These are phyloP conservation scores for Tauraco hartlaubi DNA, from an alignment of 2,797 vertebrate genomes.

Conservation along the genomic window DNA sequence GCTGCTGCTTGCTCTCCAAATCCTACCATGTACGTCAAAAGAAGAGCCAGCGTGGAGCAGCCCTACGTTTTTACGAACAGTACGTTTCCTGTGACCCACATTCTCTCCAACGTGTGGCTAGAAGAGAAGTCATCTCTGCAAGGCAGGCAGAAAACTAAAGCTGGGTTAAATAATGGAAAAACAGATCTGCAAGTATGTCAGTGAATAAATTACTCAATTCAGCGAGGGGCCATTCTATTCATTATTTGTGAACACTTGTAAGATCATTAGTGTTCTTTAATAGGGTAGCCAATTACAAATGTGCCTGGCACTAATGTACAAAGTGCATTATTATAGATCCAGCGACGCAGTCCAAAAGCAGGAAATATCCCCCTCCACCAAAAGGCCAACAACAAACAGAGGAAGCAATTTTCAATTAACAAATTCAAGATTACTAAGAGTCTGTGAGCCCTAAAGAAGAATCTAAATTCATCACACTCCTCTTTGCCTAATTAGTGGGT, in stretches of 20 bases:
- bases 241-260: slow-evolving; percentile 60
- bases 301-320: slow-evolving; percentile 60
- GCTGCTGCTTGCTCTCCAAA: neutral
- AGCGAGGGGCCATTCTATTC: slow-evolving; percentile 53
- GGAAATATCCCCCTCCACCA: slow-evolving; percentile 52
- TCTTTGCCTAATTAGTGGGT: slow-evolving; percentile 29
- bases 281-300: slow-evolving; percentile 55
- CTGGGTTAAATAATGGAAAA: slow-evolving; percentile 52
- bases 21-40: neutral
- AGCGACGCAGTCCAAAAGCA: slow-evolving; percentile 24
- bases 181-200: slow-evolving; percentile 53
- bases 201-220: slow-evolving; percentile 54
- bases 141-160: slow-evolving; percentile 22
- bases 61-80: neutral
- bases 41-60: neutral
- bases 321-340: slow-evolving; percentile 61
- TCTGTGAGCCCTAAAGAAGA: slow-evolving; percentile 42
- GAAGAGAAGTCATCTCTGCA: slow-evolving; percentile 9
- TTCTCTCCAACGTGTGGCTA: neutral
- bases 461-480: neutral
- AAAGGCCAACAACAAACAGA: slow-evolving; percentile 59
- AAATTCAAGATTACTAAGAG: slow-evolving; percentile 46
- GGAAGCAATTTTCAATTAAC: slow-evolving; percentile 66
- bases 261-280: slow-evolving; percentile 68
- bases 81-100: neutral